Evolutionary conservation across 1,140 invertebrate genomes (phyloP).

Genomic region (Eubasilissa regina): DNA sequence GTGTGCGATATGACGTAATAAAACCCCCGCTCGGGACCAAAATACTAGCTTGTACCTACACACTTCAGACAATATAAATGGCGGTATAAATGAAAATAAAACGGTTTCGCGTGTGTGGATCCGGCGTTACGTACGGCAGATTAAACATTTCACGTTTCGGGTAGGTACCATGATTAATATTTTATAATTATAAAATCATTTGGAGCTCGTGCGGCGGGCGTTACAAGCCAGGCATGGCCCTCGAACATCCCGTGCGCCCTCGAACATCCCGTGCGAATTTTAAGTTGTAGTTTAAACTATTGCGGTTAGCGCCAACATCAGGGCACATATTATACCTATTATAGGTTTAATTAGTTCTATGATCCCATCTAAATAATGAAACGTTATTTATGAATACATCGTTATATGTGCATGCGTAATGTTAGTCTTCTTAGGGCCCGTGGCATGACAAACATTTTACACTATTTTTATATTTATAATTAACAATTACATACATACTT

Average conservation of each 20-base stretch:
- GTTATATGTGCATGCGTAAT: too few species aligned
- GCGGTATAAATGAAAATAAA: slow-evolving; percentile 21
- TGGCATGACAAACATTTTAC: too few species aligned
- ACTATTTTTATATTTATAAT: too few species aligned
- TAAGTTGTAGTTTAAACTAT: neutral
- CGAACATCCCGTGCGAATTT: neutral
- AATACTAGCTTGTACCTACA: neutral
- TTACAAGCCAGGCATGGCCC: neutral
- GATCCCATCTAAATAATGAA: too few species aligned
- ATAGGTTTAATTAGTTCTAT: too few species aligned
- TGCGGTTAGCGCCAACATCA: neutral
- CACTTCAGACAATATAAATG: slow-evolving; percentile 20
- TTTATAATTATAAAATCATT: slow-evolving; percentile 39
- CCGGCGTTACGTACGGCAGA: slow-evolving; percentile 19
- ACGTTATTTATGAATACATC: too few species aligned
- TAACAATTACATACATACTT: too few species aligned
- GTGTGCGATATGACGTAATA: slow-evolving; percentile 25
- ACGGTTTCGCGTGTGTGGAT: slow-evolving; percentile 19
- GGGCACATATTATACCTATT: too few species aligned
- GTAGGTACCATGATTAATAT: slow-evolving; percentile 33
- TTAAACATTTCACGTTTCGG: slow-evolving; percentile 24
- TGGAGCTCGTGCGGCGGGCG: slow-evolving; percentile 9
- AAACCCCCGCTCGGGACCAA: slow-evolving; percentile 4
- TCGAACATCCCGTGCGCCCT: neutral
- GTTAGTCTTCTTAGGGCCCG: too few species aligned